Conservation (phyloP, 2,888 invertebrate species). For the Drosophila borborema region DNA sequence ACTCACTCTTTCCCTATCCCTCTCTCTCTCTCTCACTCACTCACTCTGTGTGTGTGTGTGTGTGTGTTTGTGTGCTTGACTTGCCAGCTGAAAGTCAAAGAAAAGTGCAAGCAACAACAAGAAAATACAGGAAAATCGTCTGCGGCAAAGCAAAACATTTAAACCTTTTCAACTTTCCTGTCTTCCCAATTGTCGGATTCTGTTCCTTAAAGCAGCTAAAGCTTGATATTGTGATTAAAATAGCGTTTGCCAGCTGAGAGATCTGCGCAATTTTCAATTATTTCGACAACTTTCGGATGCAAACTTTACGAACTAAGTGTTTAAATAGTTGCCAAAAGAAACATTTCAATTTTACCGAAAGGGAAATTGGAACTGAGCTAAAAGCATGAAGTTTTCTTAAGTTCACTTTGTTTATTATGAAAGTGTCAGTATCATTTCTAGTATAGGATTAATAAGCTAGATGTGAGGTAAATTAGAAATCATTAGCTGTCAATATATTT, state of each 20-base stretch:
- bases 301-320: background rate
- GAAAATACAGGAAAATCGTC: conserved; percentile 53
- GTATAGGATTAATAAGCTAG: no score
- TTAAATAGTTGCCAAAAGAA: background rate
- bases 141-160: conserved; percentile 66
- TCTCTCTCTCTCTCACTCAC: conserved; percentile 14
- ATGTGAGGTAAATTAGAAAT: no score
- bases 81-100: conserved; percentile 68
- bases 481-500: no score
- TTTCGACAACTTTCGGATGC: background rate
- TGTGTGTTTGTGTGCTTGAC: conserved; percentile 47
- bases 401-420: background rate
- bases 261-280: background rate
- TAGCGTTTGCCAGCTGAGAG: background rate
- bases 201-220: conserved; percentile 2
- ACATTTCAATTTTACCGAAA: background rate
- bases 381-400: no score
- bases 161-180: conserved; percentile 51
- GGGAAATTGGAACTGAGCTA: no score
- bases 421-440: background rate
- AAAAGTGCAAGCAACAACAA: conserved; percentile 64
- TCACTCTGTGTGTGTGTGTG: conserved; percentile 8
- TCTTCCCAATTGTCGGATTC: conserved; percentile 5
- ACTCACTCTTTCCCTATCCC: conserved; percentile 22
- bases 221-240: conserved; percentile 22